Conservation (phyloP, 2,113 vertebrate species). For the Urocolius indicus region DNA sequence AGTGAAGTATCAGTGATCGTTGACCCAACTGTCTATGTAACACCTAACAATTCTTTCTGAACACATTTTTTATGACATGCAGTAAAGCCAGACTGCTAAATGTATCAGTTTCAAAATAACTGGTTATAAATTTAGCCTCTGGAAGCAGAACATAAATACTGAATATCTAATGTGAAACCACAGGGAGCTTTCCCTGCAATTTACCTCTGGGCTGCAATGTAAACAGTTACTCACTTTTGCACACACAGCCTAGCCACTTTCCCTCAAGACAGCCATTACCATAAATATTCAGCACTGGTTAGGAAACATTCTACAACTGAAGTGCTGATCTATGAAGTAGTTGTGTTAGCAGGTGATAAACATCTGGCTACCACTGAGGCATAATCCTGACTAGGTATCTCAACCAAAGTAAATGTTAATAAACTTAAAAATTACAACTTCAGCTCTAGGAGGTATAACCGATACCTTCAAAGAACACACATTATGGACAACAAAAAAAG, state of each 20-base stretch:
- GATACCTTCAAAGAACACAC: background rate
- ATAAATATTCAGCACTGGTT: background rate
- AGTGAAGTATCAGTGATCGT: background rate
- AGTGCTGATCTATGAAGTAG: background rate
- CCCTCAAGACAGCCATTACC: background rate
- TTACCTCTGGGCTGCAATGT: background rate
- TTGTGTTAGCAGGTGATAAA: background rate
- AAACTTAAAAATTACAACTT: background rate
- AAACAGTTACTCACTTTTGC: background rate
- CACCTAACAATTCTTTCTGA: background rate
- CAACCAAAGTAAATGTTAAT: background rate
- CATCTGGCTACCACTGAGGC: background rate
- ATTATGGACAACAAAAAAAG: background rate
- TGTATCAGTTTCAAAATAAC: background rate
- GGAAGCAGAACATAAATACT: background rate
- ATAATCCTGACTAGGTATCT: background rate
- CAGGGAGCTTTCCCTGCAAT: background rate
- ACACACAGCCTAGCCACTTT: background rate
- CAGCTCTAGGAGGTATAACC: background rate
- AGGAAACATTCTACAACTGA: background rate
- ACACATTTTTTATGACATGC: background rate
- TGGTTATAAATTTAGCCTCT: background rate
- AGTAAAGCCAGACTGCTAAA: background rate
- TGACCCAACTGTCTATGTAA: background rate
- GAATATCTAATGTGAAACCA: background rate